These are phyloP conservation scores for Heliopora coerulea DNA, from an alignment of 92 coral and sea anemone species.

Conservation along the genomic window DNA sequence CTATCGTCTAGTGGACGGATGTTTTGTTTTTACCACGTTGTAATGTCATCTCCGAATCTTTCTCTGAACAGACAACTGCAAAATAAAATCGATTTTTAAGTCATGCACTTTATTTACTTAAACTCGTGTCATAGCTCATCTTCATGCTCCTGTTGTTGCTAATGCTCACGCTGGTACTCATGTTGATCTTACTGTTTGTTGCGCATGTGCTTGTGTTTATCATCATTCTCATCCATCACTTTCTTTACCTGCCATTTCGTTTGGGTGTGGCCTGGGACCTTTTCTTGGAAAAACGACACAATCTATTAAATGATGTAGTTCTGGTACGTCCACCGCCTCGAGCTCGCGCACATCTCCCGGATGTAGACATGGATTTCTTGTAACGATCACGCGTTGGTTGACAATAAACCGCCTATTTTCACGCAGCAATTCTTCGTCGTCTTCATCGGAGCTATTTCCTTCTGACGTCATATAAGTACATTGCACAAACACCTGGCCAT, in stretches of 20 bases:
- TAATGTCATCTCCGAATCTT: too few species aligned
- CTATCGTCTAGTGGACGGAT: too few species aligned
- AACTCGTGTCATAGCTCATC: too few species aligned
- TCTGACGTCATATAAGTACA: conserved; percentile 66
- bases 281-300: conserved; percentile 83
- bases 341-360: conserved; percentile 94
- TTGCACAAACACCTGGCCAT: conserved; percentile 93
- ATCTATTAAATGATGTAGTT: conserved; percentile 78
- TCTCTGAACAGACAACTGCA: too few species aligned
- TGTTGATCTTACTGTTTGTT: too few species aligned
- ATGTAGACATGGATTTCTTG: conserved; percentile 94
- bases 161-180: too few species aligned
- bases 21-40: too few species aligned
- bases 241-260: conserved; percentile 97
- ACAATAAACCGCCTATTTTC: conserved; percentile 48
- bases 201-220: too few species aligned
- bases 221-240: too few species aligned
- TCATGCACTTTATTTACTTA: too few species aligned
- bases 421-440: conserved; percentile 58
- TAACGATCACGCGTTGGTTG: conserved; percentile 75
- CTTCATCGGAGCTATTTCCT: conserved; percentile 59
- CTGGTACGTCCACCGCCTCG: conserved; percentile 73
- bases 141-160: too few species aligned
- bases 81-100: too few species aligned
- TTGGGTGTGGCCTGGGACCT: conserved; percentile 93